These are phyloP conservation scores for Eulemur mongoz DNA, from an alignment of 2,797 vertebrate genomes.

Conservation along the genomic window DNA sequence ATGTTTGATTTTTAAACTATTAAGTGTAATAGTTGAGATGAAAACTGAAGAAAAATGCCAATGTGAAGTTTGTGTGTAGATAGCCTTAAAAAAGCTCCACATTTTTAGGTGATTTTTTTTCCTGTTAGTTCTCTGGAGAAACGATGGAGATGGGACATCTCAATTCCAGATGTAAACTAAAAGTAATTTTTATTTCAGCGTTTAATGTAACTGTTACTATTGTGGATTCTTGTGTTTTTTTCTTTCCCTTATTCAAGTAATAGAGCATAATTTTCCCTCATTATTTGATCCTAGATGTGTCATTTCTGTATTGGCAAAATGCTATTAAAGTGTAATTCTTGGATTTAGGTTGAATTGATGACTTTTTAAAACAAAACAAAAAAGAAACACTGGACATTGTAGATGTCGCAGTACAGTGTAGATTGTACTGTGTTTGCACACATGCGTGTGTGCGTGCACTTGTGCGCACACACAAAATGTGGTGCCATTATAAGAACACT, in stretches of 20 bases:
- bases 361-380: slow-evolving; percentile 46
- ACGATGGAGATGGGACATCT: slow-evolving; percentile 47
- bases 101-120: slow-evolving; percentile 45
- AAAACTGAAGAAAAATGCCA: slow-evolving; percentile 55
- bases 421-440: background rate
- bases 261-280: slow-evolving; percentile 34
- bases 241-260: slow-evolving; percentile 34
- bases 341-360: slow-evolving; percentile 62
- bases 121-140: slow-evolving; percentile 30
- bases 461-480: background rate
- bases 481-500: background rate
- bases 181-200: slow-evolving; percentile 70
- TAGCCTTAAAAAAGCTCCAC: slow-evolving; percentile 52
- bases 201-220: slow-evolving; percentile 67
- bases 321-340: slow-evolving; percentile 62
- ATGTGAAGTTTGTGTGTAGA: slow-evolving; percentile 64
- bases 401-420: background rate
- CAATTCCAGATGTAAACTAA: slow-evolving; percentile 61
- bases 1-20: slow-evolving; percentile 71
- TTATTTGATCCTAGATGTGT: slow-evolving; percentile 33
- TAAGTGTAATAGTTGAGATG: slow-evolving; percentile 55
- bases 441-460: background rate
- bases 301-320: slow-evolving; percentile 53
- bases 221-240: slow-evolving; percentile 72
- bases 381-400: slow-evolving; percentile 1